phyloP scores from a whole-genome alignment of 2,113 vertebrate genomes.

The Monopterus albus region DNA sequence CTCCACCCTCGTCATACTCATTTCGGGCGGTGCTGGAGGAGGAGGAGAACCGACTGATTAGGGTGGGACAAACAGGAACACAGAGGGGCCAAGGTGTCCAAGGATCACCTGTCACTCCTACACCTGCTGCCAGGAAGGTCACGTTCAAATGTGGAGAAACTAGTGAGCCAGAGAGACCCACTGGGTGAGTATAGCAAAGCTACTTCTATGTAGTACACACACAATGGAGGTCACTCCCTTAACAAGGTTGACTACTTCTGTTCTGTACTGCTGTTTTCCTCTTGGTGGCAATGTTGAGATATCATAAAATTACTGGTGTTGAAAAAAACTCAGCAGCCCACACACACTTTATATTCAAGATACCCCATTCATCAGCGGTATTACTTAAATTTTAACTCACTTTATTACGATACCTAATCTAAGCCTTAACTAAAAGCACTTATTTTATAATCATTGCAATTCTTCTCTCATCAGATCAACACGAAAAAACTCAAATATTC shows the following conservation, averaged over 20 bases:
- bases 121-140: conserved; percentile 79
- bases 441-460: no score
- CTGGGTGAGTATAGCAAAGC: conserved; percentile 73
- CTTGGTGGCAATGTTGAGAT: conserved; percentile 71
- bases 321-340: not conserved
- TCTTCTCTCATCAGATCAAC: no score
- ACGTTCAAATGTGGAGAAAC: conserved; percentile 83
- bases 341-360: not conserved
- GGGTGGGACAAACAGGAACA: conserved; percentile 63
- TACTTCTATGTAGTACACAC: not conserved
- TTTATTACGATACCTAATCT: not conserved
- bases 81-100: conserved; percentile 68
- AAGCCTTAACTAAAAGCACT: not conserved
- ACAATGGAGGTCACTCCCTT: not conserved
- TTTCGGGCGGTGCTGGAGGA: conserved; percentile 89
- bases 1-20: conserved; percentile 83
- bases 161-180: conserved; percentile 77
- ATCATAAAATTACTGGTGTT: not conserved
- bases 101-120: conserved; percentile 56
- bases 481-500: no score
- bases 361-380: not conserved
- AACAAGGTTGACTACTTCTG: not conserved
- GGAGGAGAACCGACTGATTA: conserved; percentile 82
- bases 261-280: conserved; percentile 50
- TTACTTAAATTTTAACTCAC: no score